Evolutionary conservation across 92 coral and sea anemone genomes (phyloP).

Genomic region (Porites divaricata): DNA sequence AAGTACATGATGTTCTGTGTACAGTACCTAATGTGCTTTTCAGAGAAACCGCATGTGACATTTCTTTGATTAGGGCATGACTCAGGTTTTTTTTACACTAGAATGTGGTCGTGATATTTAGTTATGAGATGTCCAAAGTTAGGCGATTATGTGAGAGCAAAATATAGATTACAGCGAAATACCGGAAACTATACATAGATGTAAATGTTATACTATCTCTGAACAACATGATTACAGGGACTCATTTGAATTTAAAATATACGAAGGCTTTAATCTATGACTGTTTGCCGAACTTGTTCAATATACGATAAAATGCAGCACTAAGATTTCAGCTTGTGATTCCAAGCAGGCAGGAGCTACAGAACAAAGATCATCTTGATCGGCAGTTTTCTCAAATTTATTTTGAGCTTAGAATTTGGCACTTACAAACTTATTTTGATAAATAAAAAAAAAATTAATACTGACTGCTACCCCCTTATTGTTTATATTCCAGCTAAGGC

Average conservation of each 20-base stretch:
- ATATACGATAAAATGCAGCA: background rate
- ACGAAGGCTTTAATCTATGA: slow-evolving; percentile 22
- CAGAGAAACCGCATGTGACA: background rate
- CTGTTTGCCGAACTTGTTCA: slow-evolving; percentile 42
- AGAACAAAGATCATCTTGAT: background rate
- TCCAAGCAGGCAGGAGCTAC: background rate
- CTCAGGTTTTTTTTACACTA: background rate
- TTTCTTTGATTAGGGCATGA: background rate
- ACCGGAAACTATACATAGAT: slow-evolving; percentile 37
- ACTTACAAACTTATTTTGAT: too few species aligned
- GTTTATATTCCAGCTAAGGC: slow-evolving; percentile 28
- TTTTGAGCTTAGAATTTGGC: too few species aligned
- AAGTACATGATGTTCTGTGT: slow-evolving; percentile 29
- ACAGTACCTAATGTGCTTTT: slow-evolving; percentile 17
- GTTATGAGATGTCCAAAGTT: background rate
- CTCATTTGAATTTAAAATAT: slow-evolving; percentile 55
- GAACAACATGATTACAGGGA: slow-evolving; percentile 23
- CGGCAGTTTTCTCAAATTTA: too few species aligned
- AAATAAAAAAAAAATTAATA: too few species aligned
- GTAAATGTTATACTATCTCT: slow-evolving; percentile 43
- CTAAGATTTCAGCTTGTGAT: background rate
- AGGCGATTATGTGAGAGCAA: background rate
- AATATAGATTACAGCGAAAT: slow-evolving; percentile 9
- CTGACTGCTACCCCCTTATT: background rate
- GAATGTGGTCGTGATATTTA: background rate